These are phyloP conservation scores for Atherinomorus stipes DNA, from an alignment of 2,113 vertebrate genomes.

Conservation along the genomic window DNA sequence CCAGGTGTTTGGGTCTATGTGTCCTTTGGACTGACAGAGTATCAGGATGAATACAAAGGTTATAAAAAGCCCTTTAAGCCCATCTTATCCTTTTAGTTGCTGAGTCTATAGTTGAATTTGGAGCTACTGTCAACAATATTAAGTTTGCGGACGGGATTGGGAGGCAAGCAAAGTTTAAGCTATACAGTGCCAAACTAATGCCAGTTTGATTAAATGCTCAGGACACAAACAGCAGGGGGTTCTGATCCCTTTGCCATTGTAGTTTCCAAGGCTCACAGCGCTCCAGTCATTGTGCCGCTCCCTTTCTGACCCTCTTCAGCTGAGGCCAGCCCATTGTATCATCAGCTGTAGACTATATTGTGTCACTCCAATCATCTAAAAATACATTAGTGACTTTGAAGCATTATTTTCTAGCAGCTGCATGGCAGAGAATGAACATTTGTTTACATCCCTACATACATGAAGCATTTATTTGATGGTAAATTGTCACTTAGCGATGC, in stretches of 20 bases:
- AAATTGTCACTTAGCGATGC: slow-evolving; percentile 69
- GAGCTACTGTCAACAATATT: slow-evolving; percentile 74
- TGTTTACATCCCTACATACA: slow-evolving; percentile 68
- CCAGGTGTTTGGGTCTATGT: slow-evolving; percentile 55
- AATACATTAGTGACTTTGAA: slow-evolving; percentile 25
- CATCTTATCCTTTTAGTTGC: slow-evolving; percentile 81
- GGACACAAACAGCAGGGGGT: slow-evolving; percentile 76
- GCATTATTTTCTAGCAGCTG: slow-evolving; percentile 58
- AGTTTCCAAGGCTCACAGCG: slow-evolving; percentile 40
- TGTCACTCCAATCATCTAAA: slow-evolving; percentile 7
- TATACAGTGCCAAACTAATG: slow-evolving; percentile 75
- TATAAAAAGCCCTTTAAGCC: slow-evolving; percentile 69
- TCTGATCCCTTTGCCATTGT: slow-evolving; percentile 67
- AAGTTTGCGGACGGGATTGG: slow-evolving; percentile 71
- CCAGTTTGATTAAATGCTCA: slow-evolving; percentile 81
- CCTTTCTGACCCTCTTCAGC: slow-evolving; percentile 51
- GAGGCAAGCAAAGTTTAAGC: slow-evolving; percentile 79
- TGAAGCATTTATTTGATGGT: slow-evolving; percentile 75
- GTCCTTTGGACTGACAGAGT: slow-evolving; percentile 41
- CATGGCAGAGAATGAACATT: slow-evolving; percentile 47
- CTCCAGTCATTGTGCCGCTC: slow-evolving; percentile 44
- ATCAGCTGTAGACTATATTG: slow-evolving; percentile 30
- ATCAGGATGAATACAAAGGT: slow-evolving; percentile 72
- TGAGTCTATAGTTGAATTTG: slow-evolving; percentile 73
- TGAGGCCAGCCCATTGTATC: slow-evolving; percentile 40